These are phyloP conservation scores for Microcebus jonahi DNA, from an alignment of 2,113 vertebrate genomes.

Conservation along the genomic window DNA sequence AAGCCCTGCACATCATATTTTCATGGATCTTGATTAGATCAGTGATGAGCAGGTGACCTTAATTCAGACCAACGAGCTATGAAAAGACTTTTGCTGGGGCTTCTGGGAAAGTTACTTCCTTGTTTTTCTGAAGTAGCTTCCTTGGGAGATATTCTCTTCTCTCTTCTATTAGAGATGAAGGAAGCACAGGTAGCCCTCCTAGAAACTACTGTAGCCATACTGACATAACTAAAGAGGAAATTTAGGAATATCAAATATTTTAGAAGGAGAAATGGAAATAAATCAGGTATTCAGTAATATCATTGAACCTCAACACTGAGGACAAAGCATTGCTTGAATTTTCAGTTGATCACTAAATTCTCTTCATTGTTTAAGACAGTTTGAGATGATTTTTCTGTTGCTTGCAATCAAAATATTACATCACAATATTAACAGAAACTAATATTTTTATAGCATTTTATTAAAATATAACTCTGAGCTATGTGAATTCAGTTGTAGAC, in stretches of 20 bases:
- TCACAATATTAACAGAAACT: constrained; percentile 25
- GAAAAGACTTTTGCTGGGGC: not conserved
- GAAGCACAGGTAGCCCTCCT: not conserved
- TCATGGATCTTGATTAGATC: not conserved
- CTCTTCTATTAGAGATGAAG: not conserved
- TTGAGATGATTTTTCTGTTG: constrained; percentile 40
- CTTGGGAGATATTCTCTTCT: not conserved
- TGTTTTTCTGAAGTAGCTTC: constrained; percentile 16
- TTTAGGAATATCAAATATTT: constrained; percentile 23
- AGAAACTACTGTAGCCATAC: not conserved
- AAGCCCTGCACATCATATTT: not conserved
- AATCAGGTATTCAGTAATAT: not conserved
- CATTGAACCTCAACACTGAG: not conserved
- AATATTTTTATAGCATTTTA: constrained; percentile 30
- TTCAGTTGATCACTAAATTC: constrained; percentile 29
- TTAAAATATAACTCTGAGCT: constrained; percentile 13
- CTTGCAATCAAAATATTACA: constrained; percentile 43
- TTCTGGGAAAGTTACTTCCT: constrained; percentile 36
- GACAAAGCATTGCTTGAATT: not conserved
- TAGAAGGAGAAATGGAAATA: constrained; percentile 49
- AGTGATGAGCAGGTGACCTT: not conserved
- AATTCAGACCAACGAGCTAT: not conserved
- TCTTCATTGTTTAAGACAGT: constrained; percentile 31
- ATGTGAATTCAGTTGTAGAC: constrained; percentile 3
- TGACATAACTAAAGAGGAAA: not conserved